These are phyloP conservation scores for Tetragonula clypearis DNA, from an alignment of 1,140 invertebrate genomes.

Conservation along the genomic window DNA sequence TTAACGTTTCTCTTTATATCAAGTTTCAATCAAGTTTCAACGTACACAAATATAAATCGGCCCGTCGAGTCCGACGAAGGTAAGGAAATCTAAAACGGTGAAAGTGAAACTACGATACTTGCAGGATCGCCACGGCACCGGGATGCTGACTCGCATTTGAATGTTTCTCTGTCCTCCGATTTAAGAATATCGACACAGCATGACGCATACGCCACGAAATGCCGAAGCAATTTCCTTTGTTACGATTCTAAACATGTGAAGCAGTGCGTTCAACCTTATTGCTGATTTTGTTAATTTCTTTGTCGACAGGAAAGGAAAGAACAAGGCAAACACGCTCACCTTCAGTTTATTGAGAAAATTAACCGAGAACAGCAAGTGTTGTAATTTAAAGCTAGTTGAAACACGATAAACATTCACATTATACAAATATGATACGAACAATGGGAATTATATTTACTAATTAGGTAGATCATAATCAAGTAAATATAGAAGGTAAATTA, in stretches of 20 bases:
- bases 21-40: background rate
- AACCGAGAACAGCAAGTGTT: background rate
- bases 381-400: background rate
- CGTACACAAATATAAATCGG: background rate
- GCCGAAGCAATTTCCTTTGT: constrained; percentile 40
- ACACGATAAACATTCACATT: background rate
- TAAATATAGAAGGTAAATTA: too few relatives aligned
- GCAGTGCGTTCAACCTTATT: constrained; percentile 6
- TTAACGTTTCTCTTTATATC: background rate
- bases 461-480: too few relatives aligned
- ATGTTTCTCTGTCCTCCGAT: background rate
- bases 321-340: background rate
- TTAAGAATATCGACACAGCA: background rate
- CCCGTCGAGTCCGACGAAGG: background rate
- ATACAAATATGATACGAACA: background rate
- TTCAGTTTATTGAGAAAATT: background rate
- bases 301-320: background rate
- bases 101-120: constrained; percentile 55
- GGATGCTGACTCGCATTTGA: constrained; percentile 32
- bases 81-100: constrained; percentile 44
- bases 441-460: background rate
- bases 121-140: constrained; percentile 20
- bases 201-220: background rate
- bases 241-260: background rate
- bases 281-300: background rate